phyloP scores from a whole-genome alignment of 2,113 vertebrate species.

The mouse (Mus musculus) region DNA sequence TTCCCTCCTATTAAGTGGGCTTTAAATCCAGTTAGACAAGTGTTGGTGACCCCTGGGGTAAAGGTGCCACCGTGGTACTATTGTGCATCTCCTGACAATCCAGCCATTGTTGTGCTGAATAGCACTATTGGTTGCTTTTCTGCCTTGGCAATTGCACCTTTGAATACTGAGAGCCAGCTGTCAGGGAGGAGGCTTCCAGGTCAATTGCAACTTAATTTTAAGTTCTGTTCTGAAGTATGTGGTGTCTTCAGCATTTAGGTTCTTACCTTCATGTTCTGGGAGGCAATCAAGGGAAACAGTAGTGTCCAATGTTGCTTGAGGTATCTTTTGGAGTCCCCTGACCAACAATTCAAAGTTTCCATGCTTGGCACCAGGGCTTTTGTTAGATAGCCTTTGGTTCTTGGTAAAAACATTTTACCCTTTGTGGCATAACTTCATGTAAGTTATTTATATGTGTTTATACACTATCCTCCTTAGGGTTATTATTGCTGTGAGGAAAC shows the following conservation, averaged over 20 bases:
- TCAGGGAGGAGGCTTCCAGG: neutral
- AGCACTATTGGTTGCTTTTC: neutral
- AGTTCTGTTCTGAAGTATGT: neutral
- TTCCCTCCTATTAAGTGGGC: neutral
- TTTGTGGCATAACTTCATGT: neutral
- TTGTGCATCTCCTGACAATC: neutral
- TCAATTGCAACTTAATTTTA: neutral
- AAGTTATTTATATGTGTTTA: neutral
- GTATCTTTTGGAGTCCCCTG: neutral
- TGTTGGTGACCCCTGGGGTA: too few relatives aligned
- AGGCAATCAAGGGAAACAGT: neutral
- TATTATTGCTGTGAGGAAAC: neutral
- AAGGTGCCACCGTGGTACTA: neutral
- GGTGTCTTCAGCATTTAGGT: neutral
- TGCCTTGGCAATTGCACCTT: neutral
- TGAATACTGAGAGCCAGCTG: neutral
- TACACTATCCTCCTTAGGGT: neutral
- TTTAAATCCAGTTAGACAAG: neutral
- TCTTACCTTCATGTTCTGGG: neutral
- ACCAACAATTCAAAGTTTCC: neutral
- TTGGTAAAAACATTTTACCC: neutral
- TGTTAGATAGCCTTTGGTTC: neutral
- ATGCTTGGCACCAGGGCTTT: neutral
- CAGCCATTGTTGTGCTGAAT: neutral
- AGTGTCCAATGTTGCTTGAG: neutral